Conservation (phyloP, 2,113 vertebrate genomes). For the Vimba vimba region DNA sequence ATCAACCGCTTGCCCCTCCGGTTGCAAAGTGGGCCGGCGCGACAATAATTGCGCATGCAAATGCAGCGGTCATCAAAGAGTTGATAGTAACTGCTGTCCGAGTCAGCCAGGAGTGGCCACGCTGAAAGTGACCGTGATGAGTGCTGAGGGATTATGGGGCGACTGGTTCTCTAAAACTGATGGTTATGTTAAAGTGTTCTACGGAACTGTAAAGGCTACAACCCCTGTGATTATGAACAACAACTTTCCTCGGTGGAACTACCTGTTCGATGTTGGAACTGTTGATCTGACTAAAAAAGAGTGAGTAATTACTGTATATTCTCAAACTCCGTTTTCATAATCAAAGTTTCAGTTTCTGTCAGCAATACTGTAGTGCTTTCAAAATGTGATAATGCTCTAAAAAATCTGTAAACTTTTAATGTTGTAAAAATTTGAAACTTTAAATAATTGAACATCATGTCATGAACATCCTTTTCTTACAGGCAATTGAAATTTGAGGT, state of each 20-base stretch:
- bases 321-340: not conserved
- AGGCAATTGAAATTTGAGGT: constrained; percentile 67
- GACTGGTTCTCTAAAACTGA: constrained; percentile 65
- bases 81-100: constrained; percentile 73
- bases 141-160: constrained; percentile 66
- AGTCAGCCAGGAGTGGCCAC: constrained; percentile 65
- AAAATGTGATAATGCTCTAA: not conserved
- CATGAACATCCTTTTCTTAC: not conserved
- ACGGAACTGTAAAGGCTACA: not conserved
- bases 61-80: constrained; percentile 60
- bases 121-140: constrained; percentile 65
- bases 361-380: not conserved
- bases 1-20: constrained; percentile 61
- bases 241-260: constrained; percentile 66
- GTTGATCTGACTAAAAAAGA: not conserved
- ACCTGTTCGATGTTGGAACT: constrained; percentile 38
- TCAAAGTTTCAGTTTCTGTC: not conserved
- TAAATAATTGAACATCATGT: not conserved
- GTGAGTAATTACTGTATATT: constrained; percentile 36
- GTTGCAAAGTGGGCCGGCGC: constrained; percentile 55
- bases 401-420: too few relatives aligned
- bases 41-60: constrained; percentile 65
- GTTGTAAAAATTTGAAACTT: too few relatives aligned
- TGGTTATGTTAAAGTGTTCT: constrained; percentile 74
- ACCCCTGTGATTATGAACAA: constrained; percentile 54